These are phyloP conservation scores for Exocentrus adspersus DNA, from an alignment of 2,888 invertebrate species.

Conservation along the genomic window DNA sequence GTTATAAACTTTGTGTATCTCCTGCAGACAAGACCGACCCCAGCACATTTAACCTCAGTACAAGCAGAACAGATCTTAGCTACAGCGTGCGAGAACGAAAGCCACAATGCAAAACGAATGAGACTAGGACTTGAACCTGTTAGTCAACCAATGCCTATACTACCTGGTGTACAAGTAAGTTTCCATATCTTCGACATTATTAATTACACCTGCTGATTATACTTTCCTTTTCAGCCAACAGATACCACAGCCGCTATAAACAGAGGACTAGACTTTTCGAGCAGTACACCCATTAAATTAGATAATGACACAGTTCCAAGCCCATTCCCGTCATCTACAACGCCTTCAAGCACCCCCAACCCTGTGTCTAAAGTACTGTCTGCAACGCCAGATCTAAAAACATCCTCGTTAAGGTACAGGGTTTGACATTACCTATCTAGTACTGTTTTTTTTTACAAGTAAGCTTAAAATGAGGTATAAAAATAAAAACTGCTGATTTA, in stretches of 20 bases:
- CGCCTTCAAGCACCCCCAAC: constrained; percentile 66
- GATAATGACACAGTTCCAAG: constrained; percentile 58
- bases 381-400: constrained; percentile 53
- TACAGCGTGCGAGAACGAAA: constrained; percentile 96
- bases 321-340: constrained; percentile 60
- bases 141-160: constrained; percentile 86
- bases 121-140: constrained; percentile 94
- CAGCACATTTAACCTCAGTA: constrained; percentile 95
- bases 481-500: too few relatives aligned
- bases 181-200: too few relatives aligned
- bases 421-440: too few relatives aligned
- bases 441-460: too few relatives aligned
- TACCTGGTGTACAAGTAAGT: constrained; percentile 73
- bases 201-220: too few relatives aligned
- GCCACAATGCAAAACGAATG: constrained; percentile 97
- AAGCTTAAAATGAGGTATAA: too few relatives aligned
- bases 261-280: constrained; percentile 60
- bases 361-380: constrained; percentile 65
- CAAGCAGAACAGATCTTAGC: constrained; percentile 96
- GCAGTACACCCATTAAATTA: constrained; percentile 58
- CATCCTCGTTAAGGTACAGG: constrained; percentile 53
- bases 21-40: constrained; percentile 88
- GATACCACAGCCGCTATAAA: constrained; percentile 70
- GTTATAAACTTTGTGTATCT: too few relatives aligned
- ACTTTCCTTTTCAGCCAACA: constrained; percentile 63